These are phyloP conservation scores for Gopherus flavomarginatus DNA, from an alignment of 2,113 vertebrate species.

Conservation along the genomic window DNA sequence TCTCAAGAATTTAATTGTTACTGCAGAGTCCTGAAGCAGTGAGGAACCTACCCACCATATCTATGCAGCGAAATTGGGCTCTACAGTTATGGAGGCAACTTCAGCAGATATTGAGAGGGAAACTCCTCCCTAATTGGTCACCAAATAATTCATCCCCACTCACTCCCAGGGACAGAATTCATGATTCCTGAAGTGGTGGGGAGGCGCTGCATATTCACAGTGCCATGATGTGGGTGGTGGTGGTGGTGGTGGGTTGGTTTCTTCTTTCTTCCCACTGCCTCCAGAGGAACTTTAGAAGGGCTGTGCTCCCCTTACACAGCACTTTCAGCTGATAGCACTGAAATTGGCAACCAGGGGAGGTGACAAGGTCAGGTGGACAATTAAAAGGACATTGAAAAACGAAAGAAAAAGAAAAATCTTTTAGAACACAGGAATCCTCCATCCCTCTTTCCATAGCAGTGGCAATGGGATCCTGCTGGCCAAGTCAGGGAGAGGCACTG, in stretches of 20 bases:
- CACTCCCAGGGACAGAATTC: not conserved
- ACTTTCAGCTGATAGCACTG: not conserved
- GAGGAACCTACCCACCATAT: not conserved
- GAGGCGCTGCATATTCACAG: fast-evolving
- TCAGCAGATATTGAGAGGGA: not conserved
- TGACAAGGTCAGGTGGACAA: not conserved
- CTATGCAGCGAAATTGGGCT: not conserved
- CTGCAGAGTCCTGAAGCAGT: not conserved
- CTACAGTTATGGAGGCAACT: not conserved
- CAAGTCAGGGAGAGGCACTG: not conserved
- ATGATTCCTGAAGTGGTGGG: not conserved
- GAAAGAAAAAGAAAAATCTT: not conserved
- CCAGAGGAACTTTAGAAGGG: not conserved
- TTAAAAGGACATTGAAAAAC: not conserved
- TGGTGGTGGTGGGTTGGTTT: not conserved
- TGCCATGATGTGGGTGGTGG: fast-evolving
- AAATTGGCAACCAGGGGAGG: not conserved
- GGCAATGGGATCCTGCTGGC: not conserved
- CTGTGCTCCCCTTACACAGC: not conserved
- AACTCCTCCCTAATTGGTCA: fast-evolving
- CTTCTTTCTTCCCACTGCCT: not conserved
- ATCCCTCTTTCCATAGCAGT: not conserved
- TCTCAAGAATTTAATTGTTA: fast-evolving
- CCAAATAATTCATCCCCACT: not conserved
- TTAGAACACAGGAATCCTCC: fast-evolving